Conservation (phyloP, 2,797 vertebrate genomes). For the Oreochromis mossambicus region DNA sequence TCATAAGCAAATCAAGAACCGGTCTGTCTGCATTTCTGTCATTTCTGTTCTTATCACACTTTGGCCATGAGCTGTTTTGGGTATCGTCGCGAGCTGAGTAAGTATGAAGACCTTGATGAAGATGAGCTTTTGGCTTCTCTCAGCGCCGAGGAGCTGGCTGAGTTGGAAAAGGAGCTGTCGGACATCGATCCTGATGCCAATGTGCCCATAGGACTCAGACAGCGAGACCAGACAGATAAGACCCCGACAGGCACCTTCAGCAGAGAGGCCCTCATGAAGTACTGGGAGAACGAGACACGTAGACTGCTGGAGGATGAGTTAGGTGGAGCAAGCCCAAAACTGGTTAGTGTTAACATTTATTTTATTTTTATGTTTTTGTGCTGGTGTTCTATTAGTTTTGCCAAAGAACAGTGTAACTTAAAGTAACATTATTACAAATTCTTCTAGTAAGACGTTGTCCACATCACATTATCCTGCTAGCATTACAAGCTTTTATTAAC, state of each 20-base stretch:
- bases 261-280: conserved; percentile 90
- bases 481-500: not conserved
- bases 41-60: not conserved
- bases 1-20: not conserved
- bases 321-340: conserved; percentile 58
- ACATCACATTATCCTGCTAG: not conserved
- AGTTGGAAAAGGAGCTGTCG: conserved; percentile 89
- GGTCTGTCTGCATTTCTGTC: not conserved
- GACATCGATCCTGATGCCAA: conserved; percentile 90
- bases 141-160: conserved; percentile 89
- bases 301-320: conserved; percentile 90
- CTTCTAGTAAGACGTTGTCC: not conserved
- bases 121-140: conserved; percentile 94
- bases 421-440: not conserved
- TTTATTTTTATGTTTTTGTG: not conserved
- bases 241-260: conserved; percentile 92
- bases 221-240: conserved; percentile 94
- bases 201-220: conserved; percentile 89
- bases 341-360: conserved; percentile 55
- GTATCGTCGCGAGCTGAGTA: conserved; percentile 92
- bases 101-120: conserved; percentile 96
- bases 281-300: conserved; percentile 93
- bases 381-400: not conserved
- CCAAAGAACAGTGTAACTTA: not conserved
- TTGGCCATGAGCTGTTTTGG: conserved; percentile 90